Percentiles rank a stretch among this genome's conserved stretches.
phyloP scores from a whole-genome alignment of 2,113 vertebrate species.

The Cryptotis parvus region DNA sequence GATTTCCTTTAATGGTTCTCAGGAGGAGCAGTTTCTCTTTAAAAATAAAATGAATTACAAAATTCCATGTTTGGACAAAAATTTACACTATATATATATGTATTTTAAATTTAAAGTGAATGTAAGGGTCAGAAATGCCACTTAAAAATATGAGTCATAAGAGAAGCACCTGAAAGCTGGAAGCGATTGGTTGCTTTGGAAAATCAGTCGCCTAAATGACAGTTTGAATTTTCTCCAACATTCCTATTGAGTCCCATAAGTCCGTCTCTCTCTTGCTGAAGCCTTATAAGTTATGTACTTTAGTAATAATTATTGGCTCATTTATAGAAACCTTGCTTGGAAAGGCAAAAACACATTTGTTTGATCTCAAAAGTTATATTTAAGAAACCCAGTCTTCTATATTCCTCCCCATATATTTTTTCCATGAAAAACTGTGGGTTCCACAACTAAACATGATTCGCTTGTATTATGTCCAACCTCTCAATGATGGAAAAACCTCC shows the following conservation, averaged over 20 bases:
- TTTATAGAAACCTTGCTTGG: not conserved
- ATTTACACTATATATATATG: not conserved
- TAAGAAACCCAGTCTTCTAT: not conserved
- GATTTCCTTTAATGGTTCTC: conserved; percentile 40
- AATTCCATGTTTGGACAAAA: not conserved
- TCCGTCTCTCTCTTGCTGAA: not conserved
- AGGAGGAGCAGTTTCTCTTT: conserved; percentile 23
- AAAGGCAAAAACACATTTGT: not conserved
- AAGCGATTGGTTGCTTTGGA: not conserved
- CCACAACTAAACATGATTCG: not conserved
- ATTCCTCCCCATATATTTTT: not conserved
- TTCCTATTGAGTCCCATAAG: not conserved
- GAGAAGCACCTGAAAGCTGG: not conserved
- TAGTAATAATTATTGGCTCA: not conserved
- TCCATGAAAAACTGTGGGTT: not conserved
- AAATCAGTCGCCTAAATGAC: not conserved
- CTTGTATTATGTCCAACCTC: not conserved
- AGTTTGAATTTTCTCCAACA: not conserved
- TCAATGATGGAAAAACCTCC: not conserved
- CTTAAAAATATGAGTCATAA: not conserved
- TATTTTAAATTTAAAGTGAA: conserved; percentile 9
- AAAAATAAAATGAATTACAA: not conserved
- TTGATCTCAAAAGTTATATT: conserved; percentile 14
- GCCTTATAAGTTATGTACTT: not conserved
- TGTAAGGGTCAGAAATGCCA: not conserved